Evolutionary conservation across 1,140 invertebrate species (phyloP).

Genomic region (Drosophila nikananu): DNA sequence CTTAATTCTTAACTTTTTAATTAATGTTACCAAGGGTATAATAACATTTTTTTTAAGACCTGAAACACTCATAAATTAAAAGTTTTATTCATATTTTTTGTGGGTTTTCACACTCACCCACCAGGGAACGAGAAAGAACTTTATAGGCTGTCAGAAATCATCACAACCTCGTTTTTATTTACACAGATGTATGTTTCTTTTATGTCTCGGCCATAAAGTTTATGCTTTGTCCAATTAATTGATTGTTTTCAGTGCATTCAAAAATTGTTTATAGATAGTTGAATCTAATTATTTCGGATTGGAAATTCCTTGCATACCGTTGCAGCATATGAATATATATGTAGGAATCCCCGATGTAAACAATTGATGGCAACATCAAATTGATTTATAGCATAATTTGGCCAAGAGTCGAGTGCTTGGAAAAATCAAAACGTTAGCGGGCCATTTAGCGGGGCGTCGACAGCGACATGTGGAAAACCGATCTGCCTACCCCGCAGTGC

Average conservation of each 20-base stretch:
- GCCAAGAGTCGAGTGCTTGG: conserved; percentile 40
- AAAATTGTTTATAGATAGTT: conserved; percentile 46
- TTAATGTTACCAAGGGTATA: background rate
- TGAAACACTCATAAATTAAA: conserved; percentile 4
- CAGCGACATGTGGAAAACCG: conserved; percentile 38
- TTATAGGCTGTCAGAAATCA: conserved; percentile 26
- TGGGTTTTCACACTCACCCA: background rate
- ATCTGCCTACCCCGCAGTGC: background rate
- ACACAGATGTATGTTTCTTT: conserved; percentile 27
- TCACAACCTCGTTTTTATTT: conserved; percentile 26
- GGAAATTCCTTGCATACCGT: conserved; percentile 52
- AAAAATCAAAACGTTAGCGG: conserved; percentile 47
- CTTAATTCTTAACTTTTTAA: background rate
- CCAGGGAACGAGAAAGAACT: background rate
- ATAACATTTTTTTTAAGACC: background rate
- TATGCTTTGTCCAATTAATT: conserved; percentile 62
- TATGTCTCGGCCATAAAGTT: conserved; percentile 40
- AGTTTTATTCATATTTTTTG: conserved; percentile 7
- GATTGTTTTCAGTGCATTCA: conserved; percentile 51
- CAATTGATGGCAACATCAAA: conserved; percentile 54
- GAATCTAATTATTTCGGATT: conserved; percentile 19
- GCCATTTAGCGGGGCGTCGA: conserved; percentile 67
- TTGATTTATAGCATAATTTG: conserved; percentile 76
- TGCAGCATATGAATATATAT: conserved; percentile 54
- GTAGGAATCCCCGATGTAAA: conserved; percentile 26